Percentiles rank a stretch among this genome's conserved stretches.
These are phyloP conservation scores for Apamea epomidion DNA, from an alignment of 2,888 invertebrate species.

Conservation along the genomic window DNA sequence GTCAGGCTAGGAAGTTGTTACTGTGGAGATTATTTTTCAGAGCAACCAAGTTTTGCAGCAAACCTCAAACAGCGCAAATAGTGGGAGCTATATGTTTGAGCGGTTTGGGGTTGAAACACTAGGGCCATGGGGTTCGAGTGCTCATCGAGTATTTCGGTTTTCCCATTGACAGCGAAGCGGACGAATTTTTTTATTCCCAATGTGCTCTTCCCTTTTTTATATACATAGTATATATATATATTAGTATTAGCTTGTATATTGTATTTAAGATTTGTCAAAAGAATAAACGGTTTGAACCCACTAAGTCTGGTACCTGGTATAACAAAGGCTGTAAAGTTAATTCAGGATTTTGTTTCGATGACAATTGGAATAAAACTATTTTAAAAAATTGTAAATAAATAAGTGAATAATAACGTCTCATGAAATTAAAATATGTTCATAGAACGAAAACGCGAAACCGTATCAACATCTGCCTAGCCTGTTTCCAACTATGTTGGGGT, in stretches of 20 bases:
- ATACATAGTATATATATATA: neutral
- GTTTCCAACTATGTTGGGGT: no score
- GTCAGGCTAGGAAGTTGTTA: conserved; percentile 3
- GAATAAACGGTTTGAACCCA: neutral
- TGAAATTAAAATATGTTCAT: no score
- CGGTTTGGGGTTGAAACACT: no score
- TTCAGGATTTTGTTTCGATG: neutral
- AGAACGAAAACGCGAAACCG: no score
- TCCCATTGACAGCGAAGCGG: neutral
- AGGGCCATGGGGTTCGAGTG: neutral
- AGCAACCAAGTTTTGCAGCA: neutral
- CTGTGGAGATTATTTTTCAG: neutral
- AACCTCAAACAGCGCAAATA: neutral
- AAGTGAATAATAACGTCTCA: no score
- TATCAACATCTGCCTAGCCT: no score
- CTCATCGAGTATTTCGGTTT: neutral
- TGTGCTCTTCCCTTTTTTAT: neutral
- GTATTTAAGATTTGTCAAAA: neutral
- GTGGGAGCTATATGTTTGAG: neutral
- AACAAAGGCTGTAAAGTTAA: neutral
- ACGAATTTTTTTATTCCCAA: neutral
- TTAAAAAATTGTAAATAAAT: no score
- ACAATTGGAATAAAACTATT: neutral
- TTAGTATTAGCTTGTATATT: neutral
- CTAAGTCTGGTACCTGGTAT: neutral